Conservation (phyloP, 1,140 invertebrate genomes). For the Megalopta genalis region DNA sequence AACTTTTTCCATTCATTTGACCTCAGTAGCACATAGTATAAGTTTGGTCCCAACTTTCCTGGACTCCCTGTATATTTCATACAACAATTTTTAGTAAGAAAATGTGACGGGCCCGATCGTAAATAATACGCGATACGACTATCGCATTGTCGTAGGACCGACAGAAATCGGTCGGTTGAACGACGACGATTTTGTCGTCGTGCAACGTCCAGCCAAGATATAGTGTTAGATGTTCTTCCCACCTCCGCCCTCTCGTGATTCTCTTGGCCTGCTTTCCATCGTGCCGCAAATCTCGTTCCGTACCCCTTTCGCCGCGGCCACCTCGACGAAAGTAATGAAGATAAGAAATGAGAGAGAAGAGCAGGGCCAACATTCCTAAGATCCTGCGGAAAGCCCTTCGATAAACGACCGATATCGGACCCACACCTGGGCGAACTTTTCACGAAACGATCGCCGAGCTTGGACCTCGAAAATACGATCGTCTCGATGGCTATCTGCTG, state of each 20-base stretch:
- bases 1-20: too few species aligned
- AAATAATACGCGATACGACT: too few species aligned
- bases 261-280: slow-evolving; percentile 34
- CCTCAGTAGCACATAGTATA: too few species aligned
- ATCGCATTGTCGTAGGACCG: too few species aligned
- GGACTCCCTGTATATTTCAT: too few species aligned
- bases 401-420: neutral
- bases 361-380: neutral
- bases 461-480: neutral
- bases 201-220: too few species aligned
- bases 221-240: slow-evolving; percentile 20
- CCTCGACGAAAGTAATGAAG: slow-evolving; percentile 21
- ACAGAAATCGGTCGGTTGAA: too few species aligned
- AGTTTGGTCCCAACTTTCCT: too few species aligned
- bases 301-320: slow-evolving; percentile 28
- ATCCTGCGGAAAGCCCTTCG: neutral
- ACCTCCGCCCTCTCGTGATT: slow-evolving; percentile 1
- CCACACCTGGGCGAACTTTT: neutral
- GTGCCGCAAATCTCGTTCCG: slow-evolving; percentile 8
- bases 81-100: too few species aligned
- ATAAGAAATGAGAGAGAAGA: neutral
- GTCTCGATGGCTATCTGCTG: too few species aligned
- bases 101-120: too few species aligned
- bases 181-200: too few species aligned
- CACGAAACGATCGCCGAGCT: neutral